A percentile compares a stretch with the other conserved stretches of the same genome.
Evolutionary conservation across 2,888 invertebrate genomes (phyloP).

Genomic region (Deilephila porcellus): DNA sequence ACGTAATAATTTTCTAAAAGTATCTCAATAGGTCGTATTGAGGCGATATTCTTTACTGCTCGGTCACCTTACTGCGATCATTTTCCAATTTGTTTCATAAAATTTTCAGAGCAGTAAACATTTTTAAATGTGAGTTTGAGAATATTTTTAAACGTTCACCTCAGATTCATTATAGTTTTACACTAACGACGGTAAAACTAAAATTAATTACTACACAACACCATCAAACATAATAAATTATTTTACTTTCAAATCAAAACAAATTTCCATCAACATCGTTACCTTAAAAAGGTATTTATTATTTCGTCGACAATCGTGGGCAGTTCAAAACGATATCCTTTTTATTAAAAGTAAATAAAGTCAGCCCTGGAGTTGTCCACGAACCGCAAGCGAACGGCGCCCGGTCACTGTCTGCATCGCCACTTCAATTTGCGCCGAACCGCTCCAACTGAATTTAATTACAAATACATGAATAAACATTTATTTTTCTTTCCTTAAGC

Average conservation of each 20-base stretch:
- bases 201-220: too few species aligned
- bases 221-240: too few species aligned
- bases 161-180: too few species aligned
- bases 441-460: constrained; percentile 59
- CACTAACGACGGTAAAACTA: too few species aligned
- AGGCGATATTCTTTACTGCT: background rate
- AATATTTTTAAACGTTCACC: too few species aligned
- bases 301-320: too few species aligned
- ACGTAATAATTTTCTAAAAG: constrained; percentile 1
- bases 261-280: background rate
- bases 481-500: constrained; percentile 39
- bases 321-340: background rate
- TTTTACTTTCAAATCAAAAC: too few species aligned
- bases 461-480: constrained; percentile 63
- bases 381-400: constrained; percentile 37
- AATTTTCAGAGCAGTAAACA: background rate
- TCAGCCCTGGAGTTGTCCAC: constrained; percentile 30
- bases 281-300: background rate
- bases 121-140: too few species aligned
- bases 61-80: constrained; percentile 1
- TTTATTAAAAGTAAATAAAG: background rate
- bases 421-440: constrained; percentile 58
- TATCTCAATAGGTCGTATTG: background rate
- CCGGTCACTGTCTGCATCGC: constrained; percentile 43
- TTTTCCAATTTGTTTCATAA: constrained; percentile 7